A percentile compares a stretch with the other conserved stretches of the same genome.
Evolutionary conservation across 2,888 invertebrate genomes (phyloP).

Genomic region (Bursaphelenchus okinawaensis): DNA sequence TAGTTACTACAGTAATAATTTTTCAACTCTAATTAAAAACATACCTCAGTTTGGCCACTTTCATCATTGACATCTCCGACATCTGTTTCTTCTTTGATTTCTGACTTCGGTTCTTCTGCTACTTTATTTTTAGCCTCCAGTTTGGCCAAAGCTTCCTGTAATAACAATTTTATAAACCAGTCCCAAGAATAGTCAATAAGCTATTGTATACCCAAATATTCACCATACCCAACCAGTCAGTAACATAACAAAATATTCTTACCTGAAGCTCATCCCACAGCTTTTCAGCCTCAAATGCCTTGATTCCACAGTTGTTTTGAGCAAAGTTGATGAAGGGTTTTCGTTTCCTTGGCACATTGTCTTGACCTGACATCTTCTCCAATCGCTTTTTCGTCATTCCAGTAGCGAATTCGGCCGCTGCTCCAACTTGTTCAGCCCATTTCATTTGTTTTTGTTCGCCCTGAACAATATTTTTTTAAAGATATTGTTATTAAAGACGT

Average conservation of each 20-base stretch:
- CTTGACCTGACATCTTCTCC: constrained; percentile 20
- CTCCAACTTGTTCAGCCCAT: constrained; percentile 59
- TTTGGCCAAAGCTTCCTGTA: too few relatives aligned
- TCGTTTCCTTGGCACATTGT: constrained; percentile 52
- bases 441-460: constrained; percentile 61
- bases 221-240: not conserved
- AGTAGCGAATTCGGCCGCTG: constrained; percentile 49
- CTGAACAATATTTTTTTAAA: constrained; percentile 27
- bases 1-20: too few relatives aligned
- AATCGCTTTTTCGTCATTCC: not conserved
- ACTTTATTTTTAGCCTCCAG: too few relatives aligned
- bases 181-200: too few relatives aligned
- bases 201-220: too few relatives aligned
- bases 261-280: constrained; percentile 22
- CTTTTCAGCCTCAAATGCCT: not conserved
- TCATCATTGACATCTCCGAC: too few relatives aligned
- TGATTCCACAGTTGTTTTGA: constrained; percentile 20
- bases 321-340: constrained; percentile 56
- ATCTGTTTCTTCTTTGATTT: too few relatives aligned
- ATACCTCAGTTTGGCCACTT: too few relatives aligned
- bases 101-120: too few relatives aligned
- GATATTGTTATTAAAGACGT: constrained; percentile 4
- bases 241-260: not conserved
- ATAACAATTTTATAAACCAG: too few relatives aligned
- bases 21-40: too few relatives aligned